phyloP scores from a whole-genome alignment of 2,113 vertebrate species.

The Colaptes auratus region DNA sequence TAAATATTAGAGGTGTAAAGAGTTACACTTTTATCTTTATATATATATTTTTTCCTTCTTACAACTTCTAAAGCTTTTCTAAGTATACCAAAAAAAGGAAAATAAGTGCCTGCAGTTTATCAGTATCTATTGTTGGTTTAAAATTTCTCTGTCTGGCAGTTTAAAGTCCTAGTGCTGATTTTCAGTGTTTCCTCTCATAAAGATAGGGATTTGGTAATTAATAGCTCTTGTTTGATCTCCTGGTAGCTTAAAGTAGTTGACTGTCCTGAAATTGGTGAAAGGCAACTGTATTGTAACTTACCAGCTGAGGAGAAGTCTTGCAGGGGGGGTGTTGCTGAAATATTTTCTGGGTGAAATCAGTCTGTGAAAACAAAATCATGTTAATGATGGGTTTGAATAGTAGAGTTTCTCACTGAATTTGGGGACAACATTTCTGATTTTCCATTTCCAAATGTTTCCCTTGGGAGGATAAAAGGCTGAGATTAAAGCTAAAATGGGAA shows the following conservation, averaged over 20 bases:
- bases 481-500: neutral
- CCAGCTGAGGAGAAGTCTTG: neutral
- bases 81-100: neutral
- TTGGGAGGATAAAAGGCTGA: neutral
- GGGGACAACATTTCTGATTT: neutral
- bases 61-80: neutral
- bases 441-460: neutral
- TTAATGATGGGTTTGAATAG: neutral
- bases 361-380: neutral
- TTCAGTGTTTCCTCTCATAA: neutral
- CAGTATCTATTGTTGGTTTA: neutral
- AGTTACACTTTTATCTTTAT: neutral
- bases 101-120: neutral
- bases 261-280: neutral
- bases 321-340: neutral
- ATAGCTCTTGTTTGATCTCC: neutral
- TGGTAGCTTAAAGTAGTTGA: neutral
- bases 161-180: neutral
- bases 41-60: neutral
- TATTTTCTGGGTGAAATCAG: neutral
- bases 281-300: neutral
- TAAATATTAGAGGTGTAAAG: neutral
- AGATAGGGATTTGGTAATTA: neutral
- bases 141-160: neutral
- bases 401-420: neutral